Base-by-base conservation (phyloP, 2,888 invertebrate genomes). In the Polyploca ridens region DNA sequence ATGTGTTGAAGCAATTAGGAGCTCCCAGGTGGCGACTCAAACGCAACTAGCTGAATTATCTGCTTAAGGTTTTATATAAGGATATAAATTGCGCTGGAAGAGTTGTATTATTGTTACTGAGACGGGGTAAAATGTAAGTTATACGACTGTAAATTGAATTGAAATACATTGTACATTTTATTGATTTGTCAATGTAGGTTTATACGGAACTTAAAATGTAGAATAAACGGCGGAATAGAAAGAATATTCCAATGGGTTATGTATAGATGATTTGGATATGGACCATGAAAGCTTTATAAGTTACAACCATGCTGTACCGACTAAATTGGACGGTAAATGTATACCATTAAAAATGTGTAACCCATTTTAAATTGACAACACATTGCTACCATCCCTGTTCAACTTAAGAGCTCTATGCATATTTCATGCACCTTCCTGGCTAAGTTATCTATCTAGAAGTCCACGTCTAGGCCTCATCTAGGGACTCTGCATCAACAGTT, bases 31-130 rank as follows among this genome's bases (percentile, higher is more conserved):
- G 91, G 86, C 88, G 85, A 86, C 83, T 90, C 82, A 67, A 76
- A 85, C 83, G 84, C 83, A 86, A 89, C 90, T 86, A 86, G 85
- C 86, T 82, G 88, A 88, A 89, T 90, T 90, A 91, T 90, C 90
- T 88, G 86, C 88, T 90, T 88, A 88, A 83, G 87, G 87, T 80
- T 87, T 85, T 80, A 80, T 79, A 75, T 74, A 64, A 54, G 38
- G 81, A 81, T 61, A 62, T 75, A 77, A 63, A 63, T 16, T 46
- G 46, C 4, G 11, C 80, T 83, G 64, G 79, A 85, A 74, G 76
- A 54, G 80, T 5, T 63, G 19, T n/a, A 44, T 44, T 14, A 14
- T 44, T 41, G 64, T 19, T 62, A 65, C 19, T 54, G 54, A 3
- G 19, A 16, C 19, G 10, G 8, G 19, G 19, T 41, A 41, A 41